phyloP scores from a whole-genome alignment of 2,113 vertebrate genomes.

The Scomber japonicus region DNA sequence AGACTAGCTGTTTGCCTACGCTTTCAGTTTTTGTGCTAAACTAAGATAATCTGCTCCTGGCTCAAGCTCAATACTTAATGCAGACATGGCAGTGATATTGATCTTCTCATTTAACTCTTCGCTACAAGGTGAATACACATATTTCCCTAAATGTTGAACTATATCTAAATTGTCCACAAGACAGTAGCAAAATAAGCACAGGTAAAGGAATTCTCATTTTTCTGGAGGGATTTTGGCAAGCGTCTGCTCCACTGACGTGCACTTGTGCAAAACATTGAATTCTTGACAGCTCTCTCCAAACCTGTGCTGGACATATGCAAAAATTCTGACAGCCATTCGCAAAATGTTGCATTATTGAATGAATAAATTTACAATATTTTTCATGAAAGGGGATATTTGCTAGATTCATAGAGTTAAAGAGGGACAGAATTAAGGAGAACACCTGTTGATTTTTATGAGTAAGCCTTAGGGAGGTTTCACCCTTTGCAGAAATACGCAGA shows the following conservation, averaged over 20 bases:
- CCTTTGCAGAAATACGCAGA: slow-evolving; percentile 32
- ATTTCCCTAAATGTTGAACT: slow-evolving; percentile 10
- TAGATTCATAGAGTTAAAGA: not conserved
- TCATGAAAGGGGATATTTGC: slow-evolving; percentile 30
- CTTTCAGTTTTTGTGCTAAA: slow-evolving; percentile 9
- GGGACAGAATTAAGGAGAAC: slow-evolving; percentile 21
- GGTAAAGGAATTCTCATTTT: slow-evolving; percentile 1
- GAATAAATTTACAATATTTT: slow-evolving; percentile 36
- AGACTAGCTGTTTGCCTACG: not conserved
- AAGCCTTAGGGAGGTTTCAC: slow-evolving; percentile 27
- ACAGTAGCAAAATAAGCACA: not conserved
- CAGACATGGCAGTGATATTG: not conserved
- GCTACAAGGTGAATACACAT: not conserved
- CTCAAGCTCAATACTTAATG: not conserved
- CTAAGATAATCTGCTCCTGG: slow-evolving; percentile 3
- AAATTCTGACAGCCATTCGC: slow-evolving; percentile 28
- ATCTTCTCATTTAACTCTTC: not conserved
- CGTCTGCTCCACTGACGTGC: slow-evolving; percentile 12
- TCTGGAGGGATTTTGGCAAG: no score
- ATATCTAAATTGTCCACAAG: not conserved
- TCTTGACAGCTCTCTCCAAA: slow-evolving; percentile 10
- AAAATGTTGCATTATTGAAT: slow-evolving; percentile 56
- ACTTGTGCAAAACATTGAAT: slow-evolving; percentile 40
- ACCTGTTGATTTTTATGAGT: slow-evolving; percentile 60
- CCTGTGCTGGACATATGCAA: not conserved